phyloP scores from a whole-genome alignment of 2,888 invertebrate species.

The Napeogenes inachia region DNA sequence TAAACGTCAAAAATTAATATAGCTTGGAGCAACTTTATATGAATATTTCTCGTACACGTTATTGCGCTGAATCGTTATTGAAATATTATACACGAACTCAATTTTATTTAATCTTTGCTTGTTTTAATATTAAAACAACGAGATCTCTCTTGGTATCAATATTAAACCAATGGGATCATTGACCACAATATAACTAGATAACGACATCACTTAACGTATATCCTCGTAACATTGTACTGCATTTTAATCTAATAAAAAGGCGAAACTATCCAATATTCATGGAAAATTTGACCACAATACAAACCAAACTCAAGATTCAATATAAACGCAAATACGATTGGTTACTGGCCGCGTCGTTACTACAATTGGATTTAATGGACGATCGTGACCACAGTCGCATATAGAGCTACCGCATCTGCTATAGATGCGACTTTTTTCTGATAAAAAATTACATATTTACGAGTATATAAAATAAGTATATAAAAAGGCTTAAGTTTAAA shows the following conservation, averaged over 20 bases:
- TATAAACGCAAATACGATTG: constrained; percentile 15
- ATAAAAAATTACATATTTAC: not conserved
- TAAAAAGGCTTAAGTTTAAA: not conserved
- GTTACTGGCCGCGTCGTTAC: constrained; percentile 7
- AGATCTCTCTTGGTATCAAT: too few species aligned
- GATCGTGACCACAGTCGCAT: constrained; percentile 8
- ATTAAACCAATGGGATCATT: too few species aligned
- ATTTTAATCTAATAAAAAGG: not conserved
- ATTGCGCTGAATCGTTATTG: too few species aligned
- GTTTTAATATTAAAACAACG: too few species aligned
- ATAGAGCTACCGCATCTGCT: not conserved
- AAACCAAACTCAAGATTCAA: constrained; percentile 7
- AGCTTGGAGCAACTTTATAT: too few species aligned
- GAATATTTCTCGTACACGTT: too few species aligned
- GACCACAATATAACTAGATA: too few species aligned
- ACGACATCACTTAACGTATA: too few species aligned
- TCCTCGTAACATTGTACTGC: too few species aligned
- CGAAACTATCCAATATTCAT: not conserved
- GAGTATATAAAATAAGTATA: not conserved
- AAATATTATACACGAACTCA: too few species aligned
- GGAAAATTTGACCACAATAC: not conserved
- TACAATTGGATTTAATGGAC: constrained; percentile 21
- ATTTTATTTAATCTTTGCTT: too few species aligned
- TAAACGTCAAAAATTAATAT: too few species aligned
- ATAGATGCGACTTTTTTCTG: not conserved